Percentiles rank a stretch among this genome's conserved stretches.
Conservation (phyloP, 2,888 invertebrate genomes). For the Ephialtes manifestator region DNA sequence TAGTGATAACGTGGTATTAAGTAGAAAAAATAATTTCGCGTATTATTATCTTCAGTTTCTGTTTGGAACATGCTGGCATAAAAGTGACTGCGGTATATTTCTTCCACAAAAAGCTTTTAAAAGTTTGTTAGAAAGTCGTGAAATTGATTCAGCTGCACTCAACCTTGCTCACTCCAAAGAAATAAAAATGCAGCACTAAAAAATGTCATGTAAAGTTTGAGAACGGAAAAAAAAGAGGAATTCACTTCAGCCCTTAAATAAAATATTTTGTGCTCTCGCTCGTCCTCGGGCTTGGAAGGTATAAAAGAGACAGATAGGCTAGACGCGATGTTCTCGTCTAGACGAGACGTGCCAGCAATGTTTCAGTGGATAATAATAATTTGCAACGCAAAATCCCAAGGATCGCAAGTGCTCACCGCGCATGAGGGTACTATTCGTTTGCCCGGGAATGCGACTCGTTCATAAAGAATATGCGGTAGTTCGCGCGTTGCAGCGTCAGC, state of each 20-base stretch:
- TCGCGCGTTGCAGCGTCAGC: conserved; percentile 10
- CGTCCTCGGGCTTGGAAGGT: not conserved
- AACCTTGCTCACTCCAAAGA: not conserved
- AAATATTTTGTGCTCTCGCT: conserved; percentile 20
- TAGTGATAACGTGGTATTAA: not conserved
- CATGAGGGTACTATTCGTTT: conserved; percentile 6
- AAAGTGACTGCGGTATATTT: not conserved
- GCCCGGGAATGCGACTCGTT: conserved; percentile 19
- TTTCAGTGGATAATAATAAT: conserved; percentile 51
- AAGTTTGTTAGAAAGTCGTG: not conserved
- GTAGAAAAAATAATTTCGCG: not conserved
- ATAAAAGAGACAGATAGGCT: conserved; percentile 21
- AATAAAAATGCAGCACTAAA: not conserved
- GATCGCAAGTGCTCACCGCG: conserved; percentile 1
- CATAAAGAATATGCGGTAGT: conserved; percentile 25
- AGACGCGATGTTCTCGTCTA: conserved; percentile 8
- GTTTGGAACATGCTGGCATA: not conserved
- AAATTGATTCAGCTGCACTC: not conserved
- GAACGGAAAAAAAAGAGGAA: not conserved
- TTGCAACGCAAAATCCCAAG: conserved; percentile 23
- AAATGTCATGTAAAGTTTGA: not conserved
- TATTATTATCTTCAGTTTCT: not conserved
- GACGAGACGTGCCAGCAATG: conserved; percentile 17
- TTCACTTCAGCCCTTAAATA: conserved; percentile 25
- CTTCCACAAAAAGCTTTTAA: not conserved